phyloP scores from a whole-genome alignment of 2,888 invertebrate species.

The Hydropsyche betteni region DNA sequence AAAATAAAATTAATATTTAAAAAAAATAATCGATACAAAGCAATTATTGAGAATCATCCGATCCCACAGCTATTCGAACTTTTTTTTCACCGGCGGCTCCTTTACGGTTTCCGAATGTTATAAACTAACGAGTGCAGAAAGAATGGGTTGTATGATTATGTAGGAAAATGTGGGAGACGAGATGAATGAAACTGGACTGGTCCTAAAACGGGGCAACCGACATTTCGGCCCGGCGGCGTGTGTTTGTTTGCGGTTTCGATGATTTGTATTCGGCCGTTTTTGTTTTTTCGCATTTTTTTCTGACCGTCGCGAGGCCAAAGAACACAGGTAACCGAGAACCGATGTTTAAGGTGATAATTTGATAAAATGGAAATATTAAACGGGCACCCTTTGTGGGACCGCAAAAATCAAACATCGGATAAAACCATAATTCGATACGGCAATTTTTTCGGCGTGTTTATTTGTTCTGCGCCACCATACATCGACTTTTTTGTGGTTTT shows the following conservation, averaged over 20 bases:
- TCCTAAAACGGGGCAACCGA: neutral
- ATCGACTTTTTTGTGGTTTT: neutral
- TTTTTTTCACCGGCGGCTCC: neutral
- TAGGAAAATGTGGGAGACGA: conserved; percentile 32
- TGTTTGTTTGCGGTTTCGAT: conserved; percentile 48
- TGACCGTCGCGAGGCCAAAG: neutral
- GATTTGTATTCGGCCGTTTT: conserved; percentile 43
- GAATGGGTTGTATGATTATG: conserved; percentile 50
- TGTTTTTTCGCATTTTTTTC: conserved; percentile 4
- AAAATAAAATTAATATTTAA: too few relatives aligned
- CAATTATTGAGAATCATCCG: too few relatives aligned
- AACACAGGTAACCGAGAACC: conserved; percentile 31
- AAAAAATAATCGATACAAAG: too few relatives aligned
- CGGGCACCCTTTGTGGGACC: conserved; percentile 26
- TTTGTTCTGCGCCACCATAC: neutral
- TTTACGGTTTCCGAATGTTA: conserved; percentile 44
- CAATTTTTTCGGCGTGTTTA: conserved; percentile 6
- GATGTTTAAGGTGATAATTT: conserved; percentile 44
- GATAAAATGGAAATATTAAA: conserved; percentile 40
- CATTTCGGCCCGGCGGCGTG: conserved; percentile 35
- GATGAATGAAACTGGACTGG: conserved; percentile 47
- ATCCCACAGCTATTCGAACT: too few relatives aligned
- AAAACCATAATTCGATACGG: conserved; percentile 12
- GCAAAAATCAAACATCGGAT: conserved; percentile 16
- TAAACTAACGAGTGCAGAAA: conserved; percentile 45